These are phyloP conservation scores for Sigmodon hispidus DNA, from an alignment of 2,113 vertebrate species.

Conservation along the genomic window DNA sequence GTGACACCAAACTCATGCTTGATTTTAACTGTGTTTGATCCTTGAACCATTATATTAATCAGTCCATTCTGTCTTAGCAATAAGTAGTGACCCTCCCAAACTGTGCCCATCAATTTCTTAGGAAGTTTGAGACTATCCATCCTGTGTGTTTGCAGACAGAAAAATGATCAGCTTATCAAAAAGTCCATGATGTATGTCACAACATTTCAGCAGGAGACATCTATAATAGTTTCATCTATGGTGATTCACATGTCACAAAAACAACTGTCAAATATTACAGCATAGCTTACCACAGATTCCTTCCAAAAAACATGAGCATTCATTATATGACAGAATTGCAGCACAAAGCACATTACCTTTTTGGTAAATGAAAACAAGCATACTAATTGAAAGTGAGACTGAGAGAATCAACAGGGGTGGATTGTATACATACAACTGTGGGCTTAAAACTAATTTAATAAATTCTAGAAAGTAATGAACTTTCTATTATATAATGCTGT, in stretches of 20 bases:
- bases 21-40: neutral
- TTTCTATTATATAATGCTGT: neutral
- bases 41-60: neutral
- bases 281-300: neutral
- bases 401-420: neutral
- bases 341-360: neutral
- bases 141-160: slow-evolving; percentile 2
- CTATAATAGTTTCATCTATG: neutral
- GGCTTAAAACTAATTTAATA: slow-evolving; percentile 38
- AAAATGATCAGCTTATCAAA: slow-evolving; percentile 1
- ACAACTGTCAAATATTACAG: neutral
- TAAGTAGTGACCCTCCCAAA: neutral
- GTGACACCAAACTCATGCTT: neutral
- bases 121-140: neutral
- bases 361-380: slow-evolving; percentile 40
- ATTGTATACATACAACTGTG: neutral
- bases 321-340: slow-evolving; percentile 6
- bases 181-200: neutral
- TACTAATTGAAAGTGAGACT: neutral
- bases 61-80: neutral
- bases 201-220: neutral
- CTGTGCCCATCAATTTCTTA: neutral
- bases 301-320: neutral
- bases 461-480: slow-evolving; percentile 14
- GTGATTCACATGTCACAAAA: slow-evolving; percentile 19